phyloP scores from a whole-genome alignment of 2,888 invertebrate genomes.

The Sicus ferrugineus region DNA sequence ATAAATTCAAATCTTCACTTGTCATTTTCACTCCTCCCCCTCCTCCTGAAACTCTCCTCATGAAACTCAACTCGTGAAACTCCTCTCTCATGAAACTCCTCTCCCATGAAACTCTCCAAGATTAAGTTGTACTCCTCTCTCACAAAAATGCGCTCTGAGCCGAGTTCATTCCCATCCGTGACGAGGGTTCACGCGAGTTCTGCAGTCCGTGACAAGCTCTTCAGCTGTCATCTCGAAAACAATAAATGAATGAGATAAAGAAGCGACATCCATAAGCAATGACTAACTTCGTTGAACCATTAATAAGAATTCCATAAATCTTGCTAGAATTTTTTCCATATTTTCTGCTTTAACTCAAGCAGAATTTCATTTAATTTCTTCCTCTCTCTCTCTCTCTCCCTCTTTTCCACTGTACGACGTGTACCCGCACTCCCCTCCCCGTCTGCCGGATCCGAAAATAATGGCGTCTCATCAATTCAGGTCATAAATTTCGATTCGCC shows the following conservation, averaged over 20 bases:
- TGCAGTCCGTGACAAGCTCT: not conserved
- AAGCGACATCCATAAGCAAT: not conserved
- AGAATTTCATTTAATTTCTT: slow-evolving; percentile 10
- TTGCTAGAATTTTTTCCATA: not conserved
- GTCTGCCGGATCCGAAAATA: slow-evolving; percentile 33
- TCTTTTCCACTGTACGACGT: slow-evolving; percentile 31
- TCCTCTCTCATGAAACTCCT: too few relatives aligned
- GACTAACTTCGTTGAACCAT: not conserved
- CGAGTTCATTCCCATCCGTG: not conserved
- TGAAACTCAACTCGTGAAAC: too few relatives aligned
- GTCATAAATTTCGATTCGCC: slow-evolving; percentile 91
- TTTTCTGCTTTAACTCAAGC: not conserved
- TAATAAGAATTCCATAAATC: slow-evolving; percentile 9
- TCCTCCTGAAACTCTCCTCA: too few relatives aligned
- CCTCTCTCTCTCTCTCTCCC: slow-evolving; percentile 23
- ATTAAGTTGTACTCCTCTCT: too few relatives aligned
- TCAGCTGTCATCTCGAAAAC: not conserved
- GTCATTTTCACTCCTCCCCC: too few relatives aligned
- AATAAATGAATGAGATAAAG: not conserved
- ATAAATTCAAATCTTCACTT: too few relatives aligned
- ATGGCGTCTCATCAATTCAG: slow-evolving; percentile 64
- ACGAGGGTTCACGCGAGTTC: not conserved
- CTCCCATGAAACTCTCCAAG: too few relatives aligned
- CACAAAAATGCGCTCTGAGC: too few relatives aligned
- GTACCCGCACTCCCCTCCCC: slow-evolving; percentile 7